These are phyloP conservation scores for Silurus aristotelis DNA, from an alignment of 2,797 vertebrate genomes.

Conservation along the genomic window DNA sequence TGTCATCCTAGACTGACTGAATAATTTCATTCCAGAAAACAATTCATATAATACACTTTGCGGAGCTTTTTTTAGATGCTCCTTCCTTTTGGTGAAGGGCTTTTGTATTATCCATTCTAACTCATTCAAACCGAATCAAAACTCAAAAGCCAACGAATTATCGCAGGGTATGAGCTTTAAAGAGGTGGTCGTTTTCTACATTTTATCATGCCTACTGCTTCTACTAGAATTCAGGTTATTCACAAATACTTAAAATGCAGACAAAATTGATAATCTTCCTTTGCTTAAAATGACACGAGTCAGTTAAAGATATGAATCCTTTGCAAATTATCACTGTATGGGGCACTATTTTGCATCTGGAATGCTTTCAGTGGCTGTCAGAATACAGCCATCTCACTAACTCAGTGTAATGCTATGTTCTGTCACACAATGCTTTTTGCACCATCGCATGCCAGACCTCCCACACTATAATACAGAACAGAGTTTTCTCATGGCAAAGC, in stretches of 20 bases:
- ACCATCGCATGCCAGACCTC: slow-evolving; percentile 74
- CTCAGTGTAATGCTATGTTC: slow-evolving; percentile 73
- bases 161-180: background rate
- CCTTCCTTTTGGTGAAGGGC: background rate
- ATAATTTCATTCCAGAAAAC: background rate
- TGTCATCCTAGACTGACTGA: background rate
- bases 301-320: slow-evolving; percentile 27
- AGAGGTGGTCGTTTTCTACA: background rate
- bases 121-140: background rate
- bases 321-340: background rate
- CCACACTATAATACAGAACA: slow-evolving; percentile 72
- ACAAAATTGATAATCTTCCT: slow-evolving; percentile 14
- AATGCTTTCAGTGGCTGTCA: slow-evolving; percentile 36
- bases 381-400: slow-evolving; percentile 40
- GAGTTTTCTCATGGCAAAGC: slow-evolving; percentile 63
- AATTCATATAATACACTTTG: background rate
- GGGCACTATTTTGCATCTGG: slow-evolving; percentile 9
- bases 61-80: background rate
- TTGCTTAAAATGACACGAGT: slow-evolving; percentile 4
- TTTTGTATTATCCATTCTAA: background rate
- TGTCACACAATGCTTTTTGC: slow-evolving; percentile 76
- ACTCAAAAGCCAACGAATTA: background rate
- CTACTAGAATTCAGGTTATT: background rate
- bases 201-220: background rate
- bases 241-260: background rate